phyloP scores from a whole-genome alignment of 2,113 vertebrate species.

The Mus pahari region DNA sequence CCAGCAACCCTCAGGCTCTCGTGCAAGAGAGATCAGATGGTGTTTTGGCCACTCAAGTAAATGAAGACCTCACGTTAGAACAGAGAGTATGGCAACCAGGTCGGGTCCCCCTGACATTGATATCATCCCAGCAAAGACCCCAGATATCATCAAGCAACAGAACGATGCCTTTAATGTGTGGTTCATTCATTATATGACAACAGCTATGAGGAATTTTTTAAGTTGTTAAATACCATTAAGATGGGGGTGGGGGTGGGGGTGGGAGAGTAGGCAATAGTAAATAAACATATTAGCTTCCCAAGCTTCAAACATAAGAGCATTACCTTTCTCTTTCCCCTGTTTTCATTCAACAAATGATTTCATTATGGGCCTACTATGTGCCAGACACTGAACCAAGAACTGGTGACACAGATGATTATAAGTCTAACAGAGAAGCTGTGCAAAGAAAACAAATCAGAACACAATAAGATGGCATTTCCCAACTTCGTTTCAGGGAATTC shows the following conservation, averaged over 20 bases:
- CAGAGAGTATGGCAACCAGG: no score
- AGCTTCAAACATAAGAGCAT: constrained; percentile 19
- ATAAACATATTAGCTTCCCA: background rate
- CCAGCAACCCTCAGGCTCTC: background rate
- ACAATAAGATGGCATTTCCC: constrained; percentile 36
- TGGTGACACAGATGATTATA: background rate
- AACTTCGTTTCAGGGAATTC: constrained; percentile 37
- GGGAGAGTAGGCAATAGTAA: background rate
- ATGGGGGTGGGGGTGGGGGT: background rate
- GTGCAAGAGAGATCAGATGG: background rate
- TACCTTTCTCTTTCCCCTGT: background rate
- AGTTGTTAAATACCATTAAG: constrained; percentile 38
- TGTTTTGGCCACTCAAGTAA: no score
- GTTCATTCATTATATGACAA: constrained; percentile 39
- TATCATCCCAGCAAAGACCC: background rate
- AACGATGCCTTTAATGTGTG: background rate
- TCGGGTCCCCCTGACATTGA: background rate
- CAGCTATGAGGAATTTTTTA: background rate
- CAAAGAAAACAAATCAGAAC: constrained; percentile 27
- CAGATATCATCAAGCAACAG: background rate
- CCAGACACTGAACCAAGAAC: background rate
- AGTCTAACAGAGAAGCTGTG: background rate
- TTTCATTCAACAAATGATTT: constrained; percentile 65
- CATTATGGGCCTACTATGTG: constrained; percentile 43
- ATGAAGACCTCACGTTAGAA: background rate